Conservation (phyloP, 2,888 invertebrate genomes). For the Drosophila buzzatii region DNA sequence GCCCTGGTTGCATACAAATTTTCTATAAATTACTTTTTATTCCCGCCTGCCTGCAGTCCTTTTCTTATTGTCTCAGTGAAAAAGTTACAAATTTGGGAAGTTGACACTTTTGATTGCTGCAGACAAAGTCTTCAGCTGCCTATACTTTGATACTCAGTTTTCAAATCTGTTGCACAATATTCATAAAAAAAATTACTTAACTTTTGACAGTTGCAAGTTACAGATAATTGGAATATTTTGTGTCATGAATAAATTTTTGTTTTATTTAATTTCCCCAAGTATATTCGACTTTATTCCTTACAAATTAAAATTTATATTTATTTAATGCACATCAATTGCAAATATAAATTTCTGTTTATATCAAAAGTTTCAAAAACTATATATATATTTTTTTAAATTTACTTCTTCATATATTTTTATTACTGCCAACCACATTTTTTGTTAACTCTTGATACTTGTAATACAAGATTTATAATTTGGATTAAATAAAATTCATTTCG, state of each 20-base stretch:
- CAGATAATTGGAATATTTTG: neutral
- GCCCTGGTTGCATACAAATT: slow-evolving; percentile 26
- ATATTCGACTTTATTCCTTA: neutral
- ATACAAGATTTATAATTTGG: too few species aligned
- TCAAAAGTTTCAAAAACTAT: too few species aligned
- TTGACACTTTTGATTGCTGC: slow-evolving; percentile 7
- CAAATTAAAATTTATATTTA: too few species aligned
- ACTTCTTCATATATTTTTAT: too few species aligned
- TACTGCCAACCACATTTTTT: too few species aligned
- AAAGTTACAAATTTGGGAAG: neutral
- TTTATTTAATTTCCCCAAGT: too few species aligned
- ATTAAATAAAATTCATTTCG: too few species aligned
- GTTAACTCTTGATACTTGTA: too few species aligned
- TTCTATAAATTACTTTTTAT: slow-evolving; percentile 11
- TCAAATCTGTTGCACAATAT: too few species aligned
- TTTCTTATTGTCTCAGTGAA: neutral
- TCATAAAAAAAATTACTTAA: neutral
- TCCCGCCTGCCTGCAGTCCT: neutral
- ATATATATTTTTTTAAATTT: too few species aligned
- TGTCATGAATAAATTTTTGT: neutral
- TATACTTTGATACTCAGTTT: neutral
- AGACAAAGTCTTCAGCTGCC: neutral
- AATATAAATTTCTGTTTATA: too few species aligned
- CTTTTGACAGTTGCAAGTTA: neutral
- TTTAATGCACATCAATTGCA: too few species aligned